Percentiles rank a stretch among this genome's conserved stretches.
phyloP scores from a whole-genome alignment of 2,113 vertebrate species.

The Pimephales promelas region DNA sequence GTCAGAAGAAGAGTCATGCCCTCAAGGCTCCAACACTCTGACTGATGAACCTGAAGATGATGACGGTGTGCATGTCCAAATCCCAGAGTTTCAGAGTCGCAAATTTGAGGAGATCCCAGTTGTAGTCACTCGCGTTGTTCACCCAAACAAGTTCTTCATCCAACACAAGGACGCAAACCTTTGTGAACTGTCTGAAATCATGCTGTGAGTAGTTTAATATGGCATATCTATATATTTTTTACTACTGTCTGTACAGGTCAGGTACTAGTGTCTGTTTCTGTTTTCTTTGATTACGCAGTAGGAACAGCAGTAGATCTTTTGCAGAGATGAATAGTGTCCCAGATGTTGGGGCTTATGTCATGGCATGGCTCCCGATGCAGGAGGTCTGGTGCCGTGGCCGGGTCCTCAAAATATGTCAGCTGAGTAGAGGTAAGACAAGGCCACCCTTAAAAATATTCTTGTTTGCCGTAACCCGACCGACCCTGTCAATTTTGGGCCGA shows the following conservation, averaged over 20 bases:
- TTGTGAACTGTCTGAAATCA: slow-evolving; percentile 60
- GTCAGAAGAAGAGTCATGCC: not conserved
- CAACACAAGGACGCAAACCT: slow-evolving; percentile 60
- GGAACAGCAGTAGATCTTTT: slow-evolving; percentile 59
- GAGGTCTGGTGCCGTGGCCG: slow-evolving; percentile 72
- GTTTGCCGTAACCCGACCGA: too few relatives aligned
- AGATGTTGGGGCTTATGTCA: slow-evolving; percentile 70
- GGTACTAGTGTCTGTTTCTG: slow-evolving; percentile 31
- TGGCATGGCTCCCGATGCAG: slow-evolving; percentile 68
- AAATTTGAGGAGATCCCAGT: slow-evolving; percentile 74
- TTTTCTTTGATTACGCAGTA: slow-evolving; percentile 58
- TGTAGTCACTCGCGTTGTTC: slow-evolving; percentile 68
- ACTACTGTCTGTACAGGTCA: not conserved
- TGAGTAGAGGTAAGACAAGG: slow-evolving; percentile 67
- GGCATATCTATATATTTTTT: not conserved
- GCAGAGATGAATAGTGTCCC: slow-evolving; percentile 71
- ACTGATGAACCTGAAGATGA: not conserved
- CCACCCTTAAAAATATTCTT: too few relatives aligned
- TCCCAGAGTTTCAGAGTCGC: slow-evolving; percentile 68
- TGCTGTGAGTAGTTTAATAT: slow-evolving; percentile 61
- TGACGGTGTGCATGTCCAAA: slow-evolving; percentile 6
- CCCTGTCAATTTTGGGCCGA: too few relatives aligned
- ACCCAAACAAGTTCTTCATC: slow-evolving; percentile 71
- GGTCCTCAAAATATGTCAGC: slow-evolving; percentile 74
- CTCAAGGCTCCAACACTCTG: not conserved